phyloP scores from a whole-genome alignment of 2,888 invertebrate species.

The Sicus ferrugineus region DNA sequence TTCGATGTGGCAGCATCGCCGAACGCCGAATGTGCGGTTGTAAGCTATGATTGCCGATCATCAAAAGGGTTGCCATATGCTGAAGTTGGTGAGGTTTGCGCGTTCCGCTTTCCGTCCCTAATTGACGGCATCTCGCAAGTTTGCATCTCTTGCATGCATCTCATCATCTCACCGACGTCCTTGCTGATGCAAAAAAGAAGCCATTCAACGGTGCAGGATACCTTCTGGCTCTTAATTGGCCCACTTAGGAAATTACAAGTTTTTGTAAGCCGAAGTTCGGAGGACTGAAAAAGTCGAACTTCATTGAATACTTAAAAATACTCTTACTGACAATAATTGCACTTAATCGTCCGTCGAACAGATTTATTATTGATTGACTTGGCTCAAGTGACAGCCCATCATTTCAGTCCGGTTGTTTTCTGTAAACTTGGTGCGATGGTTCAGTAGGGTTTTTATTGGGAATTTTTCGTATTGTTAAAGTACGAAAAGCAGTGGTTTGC shows the following conservation, averaged over 20 bases:
- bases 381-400: no score
- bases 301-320: slow-evolving; percentile 27
- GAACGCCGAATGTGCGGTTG: background rate
- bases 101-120: background rate
- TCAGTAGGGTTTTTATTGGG: no score
- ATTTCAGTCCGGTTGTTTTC: no score
- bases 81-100: background rate
- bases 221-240: slow-evolving; percentile 27
- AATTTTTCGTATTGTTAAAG: no score
- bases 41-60: slow-evolving; percentile 9
- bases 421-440: no score
- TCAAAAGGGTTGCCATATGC: background rate
- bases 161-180: background rate
- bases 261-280: background rate
- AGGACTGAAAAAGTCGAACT: slow-evolving; percentile 10
- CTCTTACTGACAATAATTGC: slow-evolving; percentile 18
- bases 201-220: background rate
- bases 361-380: slow-evolving; percentile 22
- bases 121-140: background rate
- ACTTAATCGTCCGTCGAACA: slow-evolving; percentile 18
- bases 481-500: no score
- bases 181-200: slow-evolving; percentile 4
- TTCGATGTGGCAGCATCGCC: background rate
- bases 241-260: slow-evolving; percentile 1
- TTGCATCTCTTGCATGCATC: background rate